Percentiles rank a stretch among this genome's conserved stretches.
Conservation (phyloP, 2,888 invertebrate genomes). For the Hemicrepidius hirtus region DNA sequence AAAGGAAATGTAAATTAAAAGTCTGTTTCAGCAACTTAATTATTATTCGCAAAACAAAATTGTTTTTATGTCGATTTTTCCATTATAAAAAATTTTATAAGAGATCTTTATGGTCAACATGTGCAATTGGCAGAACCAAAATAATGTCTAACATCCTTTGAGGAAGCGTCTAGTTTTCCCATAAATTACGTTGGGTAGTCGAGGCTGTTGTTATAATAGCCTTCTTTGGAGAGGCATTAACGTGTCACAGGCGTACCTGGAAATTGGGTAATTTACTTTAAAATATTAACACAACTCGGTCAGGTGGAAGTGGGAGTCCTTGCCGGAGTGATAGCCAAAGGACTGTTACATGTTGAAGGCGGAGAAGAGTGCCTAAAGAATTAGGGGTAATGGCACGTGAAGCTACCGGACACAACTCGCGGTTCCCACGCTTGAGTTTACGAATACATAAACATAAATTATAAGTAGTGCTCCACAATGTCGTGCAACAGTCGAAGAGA, state of each 20-base stretch:
- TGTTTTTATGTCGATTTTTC: neutral
- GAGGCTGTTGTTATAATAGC: constrained; percentile 20
- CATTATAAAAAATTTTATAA: neutral
- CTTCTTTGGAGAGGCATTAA: constrained; percentile 21
- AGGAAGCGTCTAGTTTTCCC: constrained; percentile 39
- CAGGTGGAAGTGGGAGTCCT: constrained; percentile 30
- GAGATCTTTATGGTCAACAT: constrained; percentile 35
- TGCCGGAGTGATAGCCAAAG: constrained; percentile 4
- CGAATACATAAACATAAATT: constrained; percentile 66
- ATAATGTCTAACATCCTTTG: constrained; percentile 41
- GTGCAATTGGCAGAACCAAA: constrained; percentile 43
- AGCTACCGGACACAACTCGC: constrained; percentile 58
- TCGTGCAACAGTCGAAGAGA: constrained; percentile 56
- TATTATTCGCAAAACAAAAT: constrained; percentile 3
- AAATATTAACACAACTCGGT: constrained; percentile 23
- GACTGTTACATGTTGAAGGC: constrained; percentile 37
- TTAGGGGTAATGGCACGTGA: constrained; percentile 59
- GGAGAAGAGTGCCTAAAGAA: constrained; percentile 41
- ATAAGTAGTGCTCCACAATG: constrained; percentile 60
- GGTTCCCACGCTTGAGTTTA: constrained; percentile 62
- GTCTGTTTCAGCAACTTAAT: neutral
- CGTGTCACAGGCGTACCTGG: constrained; percentile 27
- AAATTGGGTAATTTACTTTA: constrained; percentile 39
- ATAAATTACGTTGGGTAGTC: constrained; percentile 28
- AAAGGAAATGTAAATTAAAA: neutral